phyloP scores from a whole-genome alignment of 2,888 invertebrate genomes.

The Gastrophysa polygoni region DNA sequence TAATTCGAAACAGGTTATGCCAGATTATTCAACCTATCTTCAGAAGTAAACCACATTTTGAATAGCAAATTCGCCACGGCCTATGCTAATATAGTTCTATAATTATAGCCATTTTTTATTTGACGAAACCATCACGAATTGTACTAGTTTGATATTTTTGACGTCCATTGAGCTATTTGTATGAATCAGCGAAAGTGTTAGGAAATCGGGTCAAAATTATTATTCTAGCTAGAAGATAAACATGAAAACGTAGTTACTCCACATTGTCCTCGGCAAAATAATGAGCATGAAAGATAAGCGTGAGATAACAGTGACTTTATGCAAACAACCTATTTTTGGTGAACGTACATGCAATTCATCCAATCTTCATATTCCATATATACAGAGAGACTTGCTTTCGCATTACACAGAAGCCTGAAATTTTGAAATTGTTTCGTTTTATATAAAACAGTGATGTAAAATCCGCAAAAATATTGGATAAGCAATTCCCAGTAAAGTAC shows the following conservation, averaged over 20 bases:
- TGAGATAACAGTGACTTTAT: neutral
- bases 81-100: neutral
- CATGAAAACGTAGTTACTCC: neutral
- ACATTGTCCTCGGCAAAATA: neutral
- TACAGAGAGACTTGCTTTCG: too few species aligned
- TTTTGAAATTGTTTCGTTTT: too few species aligned
- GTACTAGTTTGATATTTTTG: neutral
- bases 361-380: too few species aligned
- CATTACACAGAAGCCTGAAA: too few species aligned
- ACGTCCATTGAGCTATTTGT: neutral
- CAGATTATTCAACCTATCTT: too few species aligned
- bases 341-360: neutral
- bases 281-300: neutral
- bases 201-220: constrained; percentile 3
- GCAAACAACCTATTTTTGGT: neutral
- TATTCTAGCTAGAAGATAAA: constrained; percentile 1
- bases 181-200: neutral
- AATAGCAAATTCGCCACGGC: too few species aligned
- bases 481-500: too few species aligned
- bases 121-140: neutral
- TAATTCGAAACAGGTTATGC: too few species aligned
- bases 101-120: neutral
- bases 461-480: too few species aligned
- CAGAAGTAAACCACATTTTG: too few species aligned
- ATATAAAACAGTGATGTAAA: too few species aligned